Evolutionary conservation across 2,888 invertebrate genomes (phyloP), one percentile per base, ranked within the genome.

Genomic region (Odontothrips loti): DNA sequence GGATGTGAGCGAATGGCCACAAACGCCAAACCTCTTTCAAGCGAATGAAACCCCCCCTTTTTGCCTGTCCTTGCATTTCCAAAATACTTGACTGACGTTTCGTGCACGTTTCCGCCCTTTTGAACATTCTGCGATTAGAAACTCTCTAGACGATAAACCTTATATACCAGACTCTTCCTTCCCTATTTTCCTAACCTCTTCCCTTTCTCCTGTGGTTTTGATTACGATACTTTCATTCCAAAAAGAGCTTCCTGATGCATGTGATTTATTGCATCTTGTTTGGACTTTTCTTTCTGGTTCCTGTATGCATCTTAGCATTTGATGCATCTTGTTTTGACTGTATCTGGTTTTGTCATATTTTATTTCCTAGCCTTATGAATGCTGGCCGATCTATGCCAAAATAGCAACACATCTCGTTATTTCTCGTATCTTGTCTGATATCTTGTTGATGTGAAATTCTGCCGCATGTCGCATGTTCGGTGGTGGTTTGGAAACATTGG

Each of bases 381-480:
- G 68, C 68, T 23, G 68, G 23, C 11, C 23, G 68, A 75, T 12
- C 27, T 27, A 23, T 23, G 58, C 58, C 23, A 75, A 75, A 75
- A 75, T 75, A 75, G 68, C 68, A 75, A 75, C 68, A 75, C 68
- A 75, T 75, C 68, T 75, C 27, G 68, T 75, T 75, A 75, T 75
- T 75, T 75, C 68, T 75, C 23, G 68, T 75, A 12, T 27, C 68
- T 75, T 75, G 23, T 10, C 12, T 23, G 68, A 43, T 43, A 4
- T 27, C 68, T 6, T 43, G 34, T 43, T 43, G 34, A 43, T 75
- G 12, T 75, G 1, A 27, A 27, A 75, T 10, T 68, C 68, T 75
- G 68, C 12, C 23, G 68, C 68, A 75, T 75, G 68, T 12, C 8
- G 68, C 68, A 75, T 75, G 68, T 27, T 9, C 10, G 68, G 23